Conservation (phyloP, 2,113 vertebrate genomes). For the Prietella phreatophila region DNA sequence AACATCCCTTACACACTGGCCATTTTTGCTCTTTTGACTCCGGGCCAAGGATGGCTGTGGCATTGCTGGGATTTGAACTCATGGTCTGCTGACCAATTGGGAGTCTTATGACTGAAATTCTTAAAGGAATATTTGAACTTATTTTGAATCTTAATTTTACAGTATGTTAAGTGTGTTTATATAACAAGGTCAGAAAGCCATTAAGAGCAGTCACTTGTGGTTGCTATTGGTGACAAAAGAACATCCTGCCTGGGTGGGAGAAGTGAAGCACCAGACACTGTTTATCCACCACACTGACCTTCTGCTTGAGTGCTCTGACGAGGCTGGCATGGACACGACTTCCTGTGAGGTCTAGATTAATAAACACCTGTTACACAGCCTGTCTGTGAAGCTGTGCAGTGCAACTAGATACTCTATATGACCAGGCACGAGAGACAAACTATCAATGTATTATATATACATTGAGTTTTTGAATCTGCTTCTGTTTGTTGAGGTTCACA, state of each 20-base stretch:
- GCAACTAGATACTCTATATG: slow-evolving; percentile 11
- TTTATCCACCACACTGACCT: slow-evolving; percentile 40
- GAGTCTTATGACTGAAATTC: neutral
- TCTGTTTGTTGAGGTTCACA: neutral
- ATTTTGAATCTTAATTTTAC: neutral
- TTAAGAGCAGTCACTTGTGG: neutral
- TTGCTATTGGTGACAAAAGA: slow-evolving; percentile 40
- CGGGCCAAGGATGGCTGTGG: neutral
- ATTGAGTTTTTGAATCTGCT: neutral
- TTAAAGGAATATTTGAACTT: neutral
- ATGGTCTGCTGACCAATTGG: neutral
- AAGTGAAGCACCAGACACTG: slow-evolving; percentile 27
- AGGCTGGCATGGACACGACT: slow-evolving; percentile 28
- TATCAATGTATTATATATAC: neutral
- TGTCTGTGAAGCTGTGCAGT: slow-evolving; percentile 25
- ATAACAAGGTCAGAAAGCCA: neutral
- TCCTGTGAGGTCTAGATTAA: slow-evolving; percentile 49
- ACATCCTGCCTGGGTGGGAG: slow-evolving; percentile 18
- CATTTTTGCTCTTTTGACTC: neutral
- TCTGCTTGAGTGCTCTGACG: slow-evolving; percentile 18
- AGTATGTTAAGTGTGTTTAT: neutral
- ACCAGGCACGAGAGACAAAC: neutral
- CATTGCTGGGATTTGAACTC: neutral
- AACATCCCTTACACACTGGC: neutral
- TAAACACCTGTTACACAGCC: slow-evolving; percentile 48